Conservation (phyloP, 2,888 invertebrate species). For the Mechanitis messenoides region DNA sequence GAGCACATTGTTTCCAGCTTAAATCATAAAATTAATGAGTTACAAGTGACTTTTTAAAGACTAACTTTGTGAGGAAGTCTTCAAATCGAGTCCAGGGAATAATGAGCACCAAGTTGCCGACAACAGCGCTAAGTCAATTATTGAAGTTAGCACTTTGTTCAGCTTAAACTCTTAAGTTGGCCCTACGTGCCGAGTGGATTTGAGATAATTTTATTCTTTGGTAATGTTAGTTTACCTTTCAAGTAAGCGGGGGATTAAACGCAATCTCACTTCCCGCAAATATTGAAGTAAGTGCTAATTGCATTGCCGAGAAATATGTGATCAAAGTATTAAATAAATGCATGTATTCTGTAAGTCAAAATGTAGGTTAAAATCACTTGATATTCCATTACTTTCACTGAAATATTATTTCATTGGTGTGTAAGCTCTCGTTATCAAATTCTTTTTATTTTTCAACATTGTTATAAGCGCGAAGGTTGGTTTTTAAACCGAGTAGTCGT, state of each 20-base stretch:
- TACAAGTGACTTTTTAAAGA: slow-evolving; percentile 3
- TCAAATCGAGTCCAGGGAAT: slow-evolving; percentile 31
- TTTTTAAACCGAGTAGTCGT: no score
- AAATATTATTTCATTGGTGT: no score
- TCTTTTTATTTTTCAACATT: neutral
- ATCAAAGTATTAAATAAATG: no score
- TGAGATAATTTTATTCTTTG: slow-evolving; percentile 16
- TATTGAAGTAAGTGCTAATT: slow-evolving; percentile 20
- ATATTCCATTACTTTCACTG: no score
- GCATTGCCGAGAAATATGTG: neutral
- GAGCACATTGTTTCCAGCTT: neutral
- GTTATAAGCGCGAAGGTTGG: neutral
- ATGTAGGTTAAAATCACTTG: no score
- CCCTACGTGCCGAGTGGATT: slow-evolving; percentile 10
- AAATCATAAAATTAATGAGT: neutral
- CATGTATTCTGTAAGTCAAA: no score
- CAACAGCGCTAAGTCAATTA: slow-evolving; percentile 25
- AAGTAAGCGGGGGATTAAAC: slow-evolving; percentile 16
- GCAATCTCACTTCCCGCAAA: slow-evolving; percentile 15
- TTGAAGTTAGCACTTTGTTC: slow-evolving; percentile 28
- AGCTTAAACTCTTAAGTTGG: slow-evolving; percentile 20
- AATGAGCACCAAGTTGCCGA: slow-evolving; percentile 35
- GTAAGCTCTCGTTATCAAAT: no score
- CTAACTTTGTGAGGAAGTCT: slow-evolving; percentile 9
- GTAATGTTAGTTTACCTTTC: slow-evolving; percentile 13